Evolutionary conservation across 2,888 invertebrate species (phyloP).

Genomic region (Aspidapion aeneum): DNA sequence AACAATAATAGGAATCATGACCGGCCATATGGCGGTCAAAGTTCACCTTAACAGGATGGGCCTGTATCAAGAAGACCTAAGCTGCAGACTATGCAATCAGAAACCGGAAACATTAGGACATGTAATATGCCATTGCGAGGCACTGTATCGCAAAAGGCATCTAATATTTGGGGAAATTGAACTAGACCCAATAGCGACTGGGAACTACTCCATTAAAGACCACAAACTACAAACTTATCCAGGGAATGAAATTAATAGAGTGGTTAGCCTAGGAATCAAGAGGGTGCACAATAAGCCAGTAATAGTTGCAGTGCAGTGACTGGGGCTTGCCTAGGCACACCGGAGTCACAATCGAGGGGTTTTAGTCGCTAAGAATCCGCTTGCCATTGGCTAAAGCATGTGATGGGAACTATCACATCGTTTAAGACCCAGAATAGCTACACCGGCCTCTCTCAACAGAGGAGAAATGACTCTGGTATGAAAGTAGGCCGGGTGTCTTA

Average conservation of each 20-base stretch:
- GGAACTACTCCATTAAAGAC: background rate
- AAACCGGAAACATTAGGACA: background rate
- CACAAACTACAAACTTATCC: background rate
- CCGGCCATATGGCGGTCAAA: background rate
- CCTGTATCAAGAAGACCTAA: background rate
- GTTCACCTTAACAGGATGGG: background rate
- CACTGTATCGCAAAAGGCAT: background rate
- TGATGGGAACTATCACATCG: too few species aligned
- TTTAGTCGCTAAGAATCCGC: background rate
- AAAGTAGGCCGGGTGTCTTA: too few species aligned
- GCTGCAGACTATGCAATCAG: background rate
- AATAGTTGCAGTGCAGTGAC: background rate
- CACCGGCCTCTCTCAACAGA: too few species aligned
- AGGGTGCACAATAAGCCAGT: background rate
- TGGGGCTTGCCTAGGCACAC: background rate
- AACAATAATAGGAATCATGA: background rate
- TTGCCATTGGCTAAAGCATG: too few species aligned
- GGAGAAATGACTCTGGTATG: too few species aligned
- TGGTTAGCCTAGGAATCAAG: background rate
- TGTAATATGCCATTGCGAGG: background rate
- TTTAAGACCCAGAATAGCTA: too few species aligned
- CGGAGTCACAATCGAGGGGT: background rate
- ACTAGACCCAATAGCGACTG: background rate
- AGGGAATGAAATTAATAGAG: background rate
- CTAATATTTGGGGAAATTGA: background rate